Conservation (phyloP, 2,797 vertebrate species). For the Pseudochaenichthys georgianus region DNA sequence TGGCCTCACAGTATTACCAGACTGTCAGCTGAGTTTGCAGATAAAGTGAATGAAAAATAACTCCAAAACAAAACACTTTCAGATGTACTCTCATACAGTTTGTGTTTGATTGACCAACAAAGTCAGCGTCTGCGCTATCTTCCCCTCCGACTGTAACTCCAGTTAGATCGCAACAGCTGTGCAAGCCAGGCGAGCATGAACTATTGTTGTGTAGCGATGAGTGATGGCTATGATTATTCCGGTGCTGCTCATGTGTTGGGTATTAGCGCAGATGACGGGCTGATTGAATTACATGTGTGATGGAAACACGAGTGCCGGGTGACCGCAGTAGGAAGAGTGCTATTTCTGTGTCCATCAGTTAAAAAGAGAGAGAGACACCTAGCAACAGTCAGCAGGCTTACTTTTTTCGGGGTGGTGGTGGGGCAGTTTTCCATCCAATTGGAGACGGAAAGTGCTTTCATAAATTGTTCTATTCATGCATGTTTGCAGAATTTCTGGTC, state of each 20-base stretch:
- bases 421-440: constrained; percentile 59
- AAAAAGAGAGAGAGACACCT: constrained; percentile 65
- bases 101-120: constrained; percentile 12
- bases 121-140: constrained; percentile 2
- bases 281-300: constrained; percentile 75
- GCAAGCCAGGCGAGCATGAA: constrained; percentile 22
- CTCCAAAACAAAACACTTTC: constrained; percentile 23
- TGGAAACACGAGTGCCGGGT: constrained; percentile 72
- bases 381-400: constrained; percentile 66
- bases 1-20: neutral
- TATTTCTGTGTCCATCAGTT: constrained; percentile 74
- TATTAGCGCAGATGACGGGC: constrained; percentile 64
- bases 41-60: constrained; percentile 9
- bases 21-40: constrained; percentile 13
- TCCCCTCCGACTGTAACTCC: constrained; percentile 3
- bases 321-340: constrained; percentile 45
- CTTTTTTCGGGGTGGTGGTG: constrained; percentile 13
- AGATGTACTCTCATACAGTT: constrained; percentile 24
- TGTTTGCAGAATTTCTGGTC: constrained; percentile 62
- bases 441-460: constrained; percentile 64
- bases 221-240: constrained; percentile 67
- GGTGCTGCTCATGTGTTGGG: constrained; percentile 66
- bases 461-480: constrained; percentile 75
- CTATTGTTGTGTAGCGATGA: constrained; percentile 69
- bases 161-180: constrained; percentile 67